Evolutionary conservation across 2,797 vertebrate species (phyloP), one percentile per base, ranked within the genome.

Genomic region (Ctenosaura bakeri): DNA sequence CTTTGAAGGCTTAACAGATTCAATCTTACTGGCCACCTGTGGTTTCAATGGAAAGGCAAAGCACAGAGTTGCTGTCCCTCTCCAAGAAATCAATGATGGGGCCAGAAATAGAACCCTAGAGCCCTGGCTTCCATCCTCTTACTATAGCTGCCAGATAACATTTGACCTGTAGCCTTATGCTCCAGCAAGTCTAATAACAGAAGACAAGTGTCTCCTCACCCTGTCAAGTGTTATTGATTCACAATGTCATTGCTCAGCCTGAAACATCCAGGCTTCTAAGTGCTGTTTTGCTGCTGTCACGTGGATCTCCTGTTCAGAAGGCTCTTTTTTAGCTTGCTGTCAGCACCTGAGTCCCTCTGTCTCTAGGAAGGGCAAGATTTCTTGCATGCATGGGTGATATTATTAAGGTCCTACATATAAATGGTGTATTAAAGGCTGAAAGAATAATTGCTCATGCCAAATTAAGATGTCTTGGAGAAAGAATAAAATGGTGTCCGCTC

Each of bases 181-280:
- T 88, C 86, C 73, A 87, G 50, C 38, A 78, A 91, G 26, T 92
- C 88, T 90, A 92, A 76, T 92, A 93, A 88, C 7, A 85, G 84
- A 86, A 83, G 77, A 91, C 74, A 89, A 52, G 81, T 89, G 4
- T 95, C 90, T 92, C 8, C 50, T 76, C 92, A 88, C 85, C 89
- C 73, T 76, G 4, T 89, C 86, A 86, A 56, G 77, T 86, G 85
- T 90, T 91, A 94, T 95, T 92, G 95, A 96, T 95, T 90, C 88
- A 90, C 7, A 83, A 82, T 38, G 66, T 86, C 82, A 59, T 93
- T 52, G 94, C 93, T 89, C 88, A 90, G 94, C 95, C 91, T 93
- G 89, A 88, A 94, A 32, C 90, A 95, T 96, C 91, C 90, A 13
- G 6, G 46, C n/a, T 90, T 94, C 93, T 87, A 90, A 90, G 88